phyloP scores from a whole-genome alignment of 1,140 invertebrate species.

The Tetramorium simillimum region DNA sequence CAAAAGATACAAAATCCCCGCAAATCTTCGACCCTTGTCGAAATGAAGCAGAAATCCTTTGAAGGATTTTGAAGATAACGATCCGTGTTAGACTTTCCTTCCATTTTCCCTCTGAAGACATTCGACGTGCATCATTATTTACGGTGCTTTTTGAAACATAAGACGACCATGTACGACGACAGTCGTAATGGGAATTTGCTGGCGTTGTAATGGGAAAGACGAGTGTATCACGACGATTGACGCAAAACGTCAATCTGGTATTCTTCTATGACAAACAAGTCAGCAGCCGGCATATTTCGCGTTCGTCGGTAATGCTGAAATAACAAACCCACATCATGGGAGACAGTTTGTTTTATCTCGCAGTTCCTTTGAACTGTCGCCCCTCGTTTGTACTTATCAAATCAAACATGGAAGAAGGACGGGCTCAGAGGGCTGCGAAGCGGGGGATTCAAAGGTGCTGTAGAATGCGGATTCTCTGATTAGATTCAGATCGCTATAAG shows the following conservation, averaged over 20 bases:
- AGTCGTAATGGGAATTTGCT: not conserved
- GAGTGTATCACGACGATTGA: slow-evolving; percentile 67
- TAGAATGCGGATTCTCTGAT: slow-evolving; percentile 53
- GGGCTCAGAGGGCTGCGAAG: slow-evolving; percentile 6
- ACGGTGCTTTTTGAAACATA: slow-evolving; percentile 28
- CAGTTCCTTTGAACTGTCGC: slow-evolving; percentile 74
- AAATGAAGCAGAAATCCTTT: slow-evolving; percentile 33
- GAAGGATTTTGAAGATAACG: slow-evolving; percentile 53
- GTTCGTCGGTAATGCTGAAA: slow-evolving; percentile 75
- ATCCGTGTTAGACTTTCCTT: slow-evolving; percentile 32
- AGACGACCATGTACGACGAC: slow-evolving; percentile 43
- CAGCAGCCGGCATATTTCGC: slow-evolving; percentile 67
- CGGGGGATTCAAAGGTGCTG: slow-evolving; percentile 47
- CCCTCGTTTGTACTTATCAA: slow-evolving; percentile 62
- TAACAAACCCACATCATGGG: slow-evolving; percentile 72
- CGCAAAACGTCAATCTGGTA: slow-evolving; percentile 68
- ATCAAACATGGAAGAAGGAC: slow-evolving; percentile 55
- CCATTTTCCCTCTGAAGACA: slow-evolving; percentile 30
- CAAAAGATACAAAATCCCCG: slow-evolving; percentile 35
- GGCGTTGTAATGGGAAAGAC: slow-evolving; percentile 61
- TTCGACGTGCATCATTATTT: slow-evolving; percentile 60
- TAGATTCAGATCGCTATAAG: slow-evolving; percentile 36
- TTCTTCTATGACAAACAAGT: slow-evolving; percentile 64
- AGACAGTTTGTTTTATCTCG: slow-evolving; percentile 71
- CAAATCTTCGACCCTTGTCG: slow-evolving; percentile 34